Base-by-base conservation (phyloP, 1,140 invertebrate genomes). In the Listronotus oregonensis region DNA sequence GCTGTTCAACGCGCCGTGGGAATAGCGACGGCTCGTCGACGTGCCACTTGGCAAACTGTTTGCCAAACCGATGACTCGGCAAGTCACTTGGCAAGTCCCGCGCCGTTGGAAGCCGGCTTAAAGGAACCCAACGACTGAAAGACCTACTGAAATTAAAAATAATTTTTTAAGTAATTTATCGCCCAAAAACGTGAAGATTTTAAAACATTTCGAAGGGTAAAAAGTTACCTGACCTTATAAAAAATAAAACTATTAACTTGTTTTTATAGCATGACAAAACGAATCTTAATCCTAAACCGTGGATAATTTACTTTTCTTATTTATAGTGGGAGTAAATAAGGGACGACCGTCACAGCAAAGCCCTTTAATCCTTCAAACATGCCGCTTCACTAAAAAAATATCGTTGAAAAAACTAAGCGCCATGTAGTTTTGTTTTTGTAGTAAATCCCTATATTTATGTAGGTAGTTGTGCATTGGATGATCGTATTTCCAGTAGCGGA, bases 351-450 rank as follows among this genome's bases (percentile, higher is more conserved):
- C 42, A 44, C 52, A 18, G 49, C 10, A 18, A 57, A 57, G 54
- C 40, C 42, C 54, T 57, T 57, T 42, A 62, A 67, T 62, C 59
- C 65, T 54, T 63, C 58, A 67, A 67, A 67, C 57, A 67, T 18
- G 59, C 65, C 65, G 65, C 40, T 17, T 12, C 21, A 15, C 9
- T 31, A 43, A 44, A 31, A 56, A 56, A 56, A 40, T 34, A 51
- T 31, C 18, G 15, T 43, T 42, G 17, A 65, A 65, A 65, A 58
- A 51, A 37, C n/a, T 43, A 65, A 68, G 57, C 67, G 67, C 67
- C 67, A 50, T 44, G 21, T 14, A 54, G 51, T 54, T 39, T 40
- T 68, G 66, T 68, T 68, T 63, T 39, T 57, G 21, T 39, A 49
- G 46, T 15, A 27, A 49, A 49, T 49, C 46, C 46, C 1, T 49